Base-by-base conservation (phyloP, 1,140 invertebrate species). In the Gryllus bimaculatus region DNA sequence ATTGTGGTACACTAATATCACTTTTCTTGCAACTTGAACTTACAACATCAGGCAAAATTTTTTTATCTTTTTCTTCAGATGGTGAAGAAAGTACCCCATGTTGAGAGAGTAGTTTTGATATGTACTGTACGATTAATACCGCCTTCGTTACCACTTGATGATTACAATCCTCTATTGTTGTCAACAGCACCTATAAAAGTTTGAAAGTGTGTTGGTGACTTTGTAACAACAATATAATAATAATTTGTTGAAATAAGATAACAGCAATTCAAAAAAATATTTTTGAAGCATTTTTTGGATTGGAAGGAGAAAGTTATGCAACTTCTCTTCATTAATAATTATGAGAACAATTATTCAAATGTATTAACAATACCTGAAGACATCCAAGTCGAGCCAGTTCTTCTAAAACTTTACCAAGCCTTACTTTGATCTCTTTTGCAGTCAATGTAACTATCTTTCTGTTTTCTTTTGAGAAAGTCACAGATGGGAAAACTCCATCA, bases 381-480 rank as follows among this genome's bases (percentile, higher is more conserved):
- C 92, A 93, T 48, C 90, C 91, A 74, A 90, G 89, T 20, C 87
- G 85, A 0, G 91, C 87, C 7, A 93, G 84, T 82, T 92, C 89
- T 2, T 89, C 88, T n/a, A 93, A 81, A 54, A 90, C 90, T 86
- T 91, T 91, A 6, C 88, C 86, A 6, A 94, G 84, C 76, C 92
- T 86, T 75, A 87, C 88, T 78, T 90, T 89, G 78, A 93, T 91
- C 84, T 93, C 92, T 4, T 82, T 85, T 78, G 91, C 89, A 73
- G 91, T 92, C 3, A 94, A 84, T 1, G 89, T 89, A 15, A 94
- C 90, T 18, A 95, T 94, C 86, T 94, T 94, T 78, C 90, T 88
- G 0, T 92, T 87, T 83, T 93, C 91, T 84, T 91, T 93, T 1
- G 92, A 94, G 83, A 94, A 94, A 10, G 92, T 94, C 0, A 94